Conservation (phyloP, 2,797 vertebrate species). For the Heterohyrax brucei region DNA sequence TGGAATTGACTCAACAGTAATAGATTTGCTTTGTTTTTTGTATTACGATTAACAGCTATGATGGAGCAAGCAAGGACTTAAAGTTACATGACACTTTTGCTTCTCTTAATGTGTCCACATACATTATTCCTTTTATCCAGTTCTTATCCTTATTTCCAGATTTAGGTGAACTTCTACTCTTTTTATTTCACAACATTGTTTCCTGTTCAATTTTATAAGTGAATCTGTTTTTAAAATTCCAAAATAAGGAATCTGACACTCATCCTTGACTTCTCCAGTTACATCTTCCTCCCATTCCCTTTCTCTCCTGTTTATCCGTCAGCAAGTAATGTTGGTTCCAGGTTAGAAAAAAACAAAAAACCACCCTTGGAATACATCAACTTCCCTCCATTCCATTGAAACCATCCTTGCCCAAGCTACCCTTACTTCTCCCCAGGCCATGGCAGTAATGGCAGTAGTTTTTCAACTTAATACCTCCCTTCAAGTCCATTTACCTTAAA, state of each 20-base stretch:
- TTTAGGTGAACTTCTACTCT: neutral
- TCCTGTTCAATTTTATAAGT: constrained; percentile 20
- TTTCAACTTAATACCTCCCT: neutral
- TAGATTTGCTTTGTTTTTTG: neutral
- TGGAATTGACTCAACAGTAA: no score
- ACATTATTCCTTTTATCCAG: neutral
- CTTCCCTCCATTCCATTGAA: neutral
- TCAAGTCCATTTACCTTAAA: neutral
- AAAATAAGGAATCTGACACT: neutral
- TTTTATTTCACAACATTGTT: constrained; percentile 23
- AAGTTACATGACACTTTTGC: neutral
- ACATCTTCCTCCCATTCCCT: no score
- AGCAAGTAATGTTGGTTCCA: neutral
- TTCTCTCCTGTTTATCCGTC: neutral
- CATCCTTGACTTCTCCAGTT: neutral
- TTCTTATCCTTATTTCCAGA: neutral
- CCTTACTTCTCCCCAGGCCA: neutral
- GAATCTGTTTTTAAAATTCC: constrained; percentile 5
- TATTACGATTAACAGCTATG: neutral
- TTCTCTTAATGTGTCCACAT: neutral
- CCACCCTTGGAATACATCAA: neutral
- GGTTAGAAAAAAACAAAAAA: neutral
- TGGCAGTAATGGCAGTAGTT: neutral
- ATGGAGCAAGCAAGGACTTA: neutral
- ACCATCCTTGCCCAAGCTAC: neutral